Evolutionary conservation across 2,888 invertebrate species (phyloP).

Genomic region (Mythimna lalbum): DNA sequence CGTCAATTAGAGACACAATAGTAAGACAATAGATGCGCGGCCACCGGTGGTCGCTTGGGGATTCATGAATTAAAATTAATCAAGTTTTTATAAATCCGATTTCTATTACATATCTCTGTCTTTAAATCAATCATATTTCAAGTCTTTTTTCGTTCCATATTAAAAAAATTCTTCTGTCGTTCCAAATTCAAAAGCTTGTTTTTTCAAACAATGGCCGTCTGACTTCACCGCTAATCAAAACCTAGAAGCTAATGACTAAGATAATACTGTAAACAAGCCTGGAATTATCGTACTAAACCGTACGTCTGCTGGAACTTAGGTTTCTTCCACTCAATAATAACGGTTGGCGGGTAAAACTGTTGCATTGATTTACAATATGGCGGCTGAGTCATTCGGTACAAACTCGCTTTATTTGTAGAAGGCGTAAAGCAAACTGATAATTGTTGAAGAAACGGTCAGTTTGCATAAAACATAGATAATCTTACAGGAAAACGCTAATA

Average conservation of each 20-base stretch:
- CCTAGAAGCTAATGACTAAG: conserved; percentile 20
- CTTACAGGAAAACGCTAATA: background rate
- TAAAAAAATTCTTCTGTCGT: conserved; percentile 25
- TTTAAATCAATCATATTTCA: no score
- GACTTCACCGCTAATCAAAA: conserved; percentile 12
- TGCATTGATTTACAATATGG: conserved; percentile 52
- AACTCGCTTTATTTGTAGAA: conserved; percentile 36
- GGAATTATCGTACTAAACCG: conserved; percentile 39
- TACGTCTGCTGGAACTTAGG: conserved; percentile 51
- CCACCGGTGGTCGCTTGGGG: no score
- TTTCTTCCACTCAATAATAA: conserved; percentile 71
- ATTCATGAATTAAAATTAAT: no score
- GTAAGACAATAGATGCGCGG: no score
- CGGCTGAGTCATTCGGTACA: conserved; percentile 42
- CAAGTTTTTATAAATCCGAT: background rate
- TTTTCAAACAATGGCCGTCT: conserved; percentile 17
- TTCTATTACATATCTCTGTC: background rate
- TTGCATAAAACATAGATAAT: conserved; percentile 3
- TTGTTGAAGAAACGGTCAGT: conserved; percentile 8
- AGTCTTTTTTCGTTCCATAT: conserved; percentile 5
- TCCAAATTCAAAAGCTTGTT: conserved; percentile 31
- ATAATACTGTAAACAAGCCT: conserved; percentile 36
- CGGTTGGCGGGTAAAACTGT: conserved; percentile 18
- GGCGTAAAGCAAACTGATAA: conserved; percentile 46
- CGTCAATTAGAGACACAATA: no score